Evolutionary conservation across 2,888 invertebrate genomes (phyloP).

Genomic region (Drosophila pegasa): DNA sequence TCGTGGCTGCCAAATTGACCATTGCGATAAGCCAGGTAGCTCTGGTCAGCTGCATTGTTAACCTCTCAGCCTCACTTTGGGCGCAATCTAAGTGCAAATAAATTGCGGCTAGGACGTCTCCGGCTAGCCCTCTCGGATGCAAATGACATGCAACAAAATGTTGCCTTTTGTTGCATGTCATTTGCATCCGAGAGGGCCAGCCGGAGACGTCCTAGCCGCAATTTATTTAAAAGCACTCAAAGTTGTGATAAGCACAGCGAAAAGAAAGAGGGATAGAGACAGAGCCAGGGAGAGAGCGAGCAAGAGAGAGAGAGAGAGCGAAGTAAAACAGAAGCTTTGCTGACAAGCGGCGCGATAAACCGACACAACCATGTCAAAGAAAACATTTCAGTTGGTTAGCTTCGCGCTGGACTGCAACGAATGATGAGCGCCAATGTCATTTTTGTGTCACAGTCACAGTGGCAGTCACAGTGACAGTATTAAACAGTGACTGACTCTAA

Average conservation of each 20-base stretch:
- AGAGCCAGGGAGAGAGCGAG: neutral
- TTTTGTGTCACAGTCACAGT: too few species aligned
- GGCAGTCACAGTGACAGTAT: constrained; percentile 45
- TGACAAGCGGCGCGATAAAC: constrained; percentile 79
- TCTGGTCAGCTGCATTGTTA: constrained; percentile 64
- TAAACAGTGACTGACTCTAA: constrained; percentile 34
- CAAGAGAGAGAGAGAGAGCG: neutral
- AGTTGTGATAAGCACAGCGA: constrained; percentile 19
- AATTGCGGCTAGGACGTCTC: constrained; percentile 68
- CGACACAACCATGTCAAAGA: constrained; percentile 77
- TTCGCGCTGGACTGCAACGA: constrained; percentile 67
- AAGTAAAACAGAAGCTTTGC: constrained; percentile 48
- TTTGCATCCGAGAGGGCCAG: constrained; percentile 51
- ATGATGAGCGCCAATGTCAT: constrained; percentile 41
- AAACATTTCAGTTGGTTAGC: constrained; percentile 78
- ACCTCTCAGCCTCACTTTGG: constrained; percentile 55
- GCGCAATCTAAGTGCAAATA: constrained; percentile 77
- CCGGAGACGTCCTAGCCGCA: constrained; percentile 62
- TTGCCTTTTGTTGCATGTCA: constrained; percentile 79
- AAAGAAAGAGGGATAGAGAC: constrained; percentile 6
- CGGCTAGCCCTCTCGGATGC: constrained; percentile 36
- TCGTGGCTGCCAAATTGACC: constrained; percentile 25
- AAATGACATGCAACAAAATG: constrained; percentile 79
- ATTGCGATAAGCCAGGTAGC: constrained; percentile 51
- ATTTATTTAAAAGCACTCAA: constrained; percentile 65